These are phyloP conservation scores for Lutjanus argentimaculatus DNA, from an alignment of 2,797 vertebrate genomes.

Conservation along the genomic window DNA sequence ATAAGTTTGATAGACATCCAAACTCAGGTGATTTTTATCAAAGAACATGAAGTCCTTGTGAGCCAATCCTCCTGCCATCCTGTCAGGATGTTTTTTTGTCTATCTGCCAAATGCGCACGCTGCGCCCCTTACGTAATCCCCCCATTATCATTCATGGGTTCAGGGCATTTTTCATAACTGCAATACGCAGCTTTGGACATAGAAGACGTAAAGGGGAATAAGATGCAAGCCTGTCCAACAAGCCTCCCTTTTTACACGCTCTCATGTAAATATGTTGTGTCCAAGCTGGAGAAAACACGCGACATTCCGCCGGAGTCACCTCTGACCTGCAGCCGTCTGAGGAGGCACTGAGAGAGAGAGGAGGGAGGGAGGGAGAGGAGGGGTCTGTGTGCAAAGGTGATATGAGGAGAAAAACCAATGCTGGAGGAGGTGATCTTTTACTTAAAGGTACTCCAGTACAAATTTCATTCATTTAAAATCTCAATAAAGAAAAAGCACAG, in stretches of 20 bases:
- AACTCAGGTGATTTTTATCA: slow-evolving; percentile 25
- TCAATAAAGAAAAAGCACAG: too few species aligned
- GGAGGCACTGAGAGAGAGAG: slow-evolving; percentile 19
- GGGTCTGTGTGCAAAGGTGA: slow-evolving; percentile 12
- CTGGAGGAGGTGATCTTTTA: too few species aligned
- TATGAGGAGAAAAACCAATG: neutral
- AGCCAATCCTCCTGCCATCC: slow-evolving; percentile 33
- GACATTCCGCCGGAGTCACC: slow-evolving; percentile 69
- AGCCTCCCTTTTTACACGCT: neutral
- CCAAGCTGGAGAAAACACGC: slow-evolving; percentile 40
- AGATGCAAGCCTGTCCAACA: neutral
- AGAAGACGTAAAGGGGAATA: neutral
- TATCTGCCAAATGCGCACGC: slow-evolving; percentile 66
- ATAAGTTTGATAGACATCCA: slow-evolving; percentile 25
- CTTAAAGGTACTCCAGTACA: too few species aligned
- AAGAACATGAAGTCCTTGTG: slow-evolving; percentile 48
- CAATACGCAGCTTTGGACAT: slow-evolving; percentile 21
- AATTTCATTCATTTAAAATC: too few species aligned
- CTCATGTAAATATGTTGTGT: slow-evolving; percentile 28
- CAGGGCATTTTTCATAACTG: slow-evolving; percentile 49
- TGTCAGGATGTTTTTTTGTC: slow-evolving; percentile 57
- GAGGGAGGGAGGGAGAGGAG: neutral
- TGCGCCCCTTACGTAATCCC: slow-evolving; percentile 62
- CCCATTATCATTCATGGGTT: slow-evolving; percentile 62
- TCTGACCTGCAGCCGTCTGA: slow-evolving; percentile 60